Evolutionary conservation across 2,113 vertebrate species (phyloP), one percentile per base, ranked within the genome.

Genomic region (Gnathonemus echidnorhynchus): DNA sequence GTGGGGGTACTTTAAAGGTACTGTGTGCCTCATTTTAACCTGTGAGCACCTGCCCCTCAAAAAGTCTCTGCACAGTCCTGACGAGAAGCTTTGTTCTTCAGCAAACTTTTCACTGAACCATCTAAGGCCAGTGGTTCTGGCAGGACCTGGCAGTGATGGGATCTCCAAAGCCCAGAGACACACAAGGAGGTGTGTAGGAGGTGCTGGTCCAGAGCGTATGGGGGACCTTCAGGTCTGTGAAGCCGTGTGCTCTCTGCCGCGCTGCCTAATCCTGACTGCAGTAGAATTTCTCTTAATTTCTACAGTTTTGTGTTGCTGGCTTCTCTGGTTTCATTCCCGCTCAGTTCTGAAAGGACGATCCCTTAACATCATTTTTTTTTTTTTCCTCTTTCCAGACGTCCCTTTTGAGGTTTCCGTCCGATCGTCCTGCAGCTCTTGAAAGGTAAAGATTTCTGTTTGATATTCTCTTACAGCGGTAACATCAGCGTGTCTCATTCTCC

Each of bases 381-480:
- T 49, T 17, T 24, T 49, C 49, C 88, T 89, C 48, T 89, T 39
- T 49, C 4, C 88, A 89, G 88, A 42, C 5, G 8, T 50, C 19
- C 19, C 49, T 3, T 84, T 52, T 52, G 15, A 84, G 70, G 45
- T 83, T 45, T 56, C 19, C 3, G 19, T 56, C 21, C 31, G 74
- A 74, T 84, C 19, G 5, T 53, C 48, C 48, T 83, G 19, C 46
- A 52, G 17, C 70, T 56, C 8, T 39, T 35, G 17, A 89, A 89
- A 89, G 88, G 88, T 89, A 89, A 84, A 39, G 74, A 89, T 35
- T 31, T 50, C 62, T 70, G n/a, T 31, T 70, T 70, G 62, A 70
- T 70, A 70, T 70, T 70, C 62, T 10, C 62, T 11, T 70, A 31
- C 62, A 10, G 62, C 62, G 45, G 39, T 49, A 19, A 39, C 35